These are phyloP conservation scores for Phaedon cochleariae DNA, from an alignment of 2,888 invertebrate species.

Conservation along the genomic window DNA sequence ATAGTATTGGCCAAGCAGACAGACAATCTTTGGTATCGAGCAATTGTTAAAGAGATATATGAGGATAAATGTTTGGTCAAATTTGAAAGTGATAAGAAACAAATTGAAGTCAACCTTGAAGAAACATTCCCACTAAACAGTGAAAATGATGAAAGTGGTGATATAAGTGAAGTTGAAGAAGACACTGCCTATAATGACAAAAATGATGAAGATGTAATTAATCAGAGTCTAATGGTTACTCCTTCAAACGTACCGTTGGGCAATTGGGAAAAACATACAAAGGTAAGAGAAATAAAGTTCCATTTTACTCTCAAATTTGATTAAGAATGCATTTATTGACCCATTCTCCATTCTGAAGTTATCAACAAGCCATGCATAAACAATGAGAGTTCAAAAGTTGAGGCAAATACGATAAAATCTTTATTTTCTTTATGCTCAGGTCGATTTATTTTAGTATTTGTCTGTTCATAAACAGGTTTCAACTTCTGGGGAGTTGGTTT, in stretches of 20 bases:
- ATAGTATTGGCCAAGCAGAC: constrained; percentile 76
- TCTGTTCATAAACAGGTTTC: no score
- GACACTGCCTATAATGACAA: constrained; percentile 47
- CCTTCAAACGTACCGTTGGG: constrained; percentile 72
- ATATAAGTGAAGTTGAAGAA: constrained; percentile 50
- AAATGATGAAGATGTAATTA: constrained; percentile 62
- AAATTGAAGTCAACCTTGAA: constrained; percentile 60
- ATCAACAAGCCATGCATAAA: no score
- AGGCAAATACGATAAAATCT: no score
- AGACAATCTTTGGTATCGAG: constrained; percentile 73
- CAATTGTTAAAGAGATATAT: constrained; percentile 62
- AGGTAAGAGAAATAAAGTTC: constrained; percentile 63
- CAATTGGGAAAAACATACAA: constrained; percentile 90
- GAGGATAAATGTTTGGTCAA: constrained; percentile 63
- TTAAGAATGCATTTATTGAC: not conserved
- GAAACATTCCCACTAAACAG: constrained; percentile 66
- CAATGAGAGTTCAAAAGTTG: no score
- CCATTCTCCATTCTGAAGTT: no score
- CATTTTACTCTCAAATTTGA: constrained; percentile 14
- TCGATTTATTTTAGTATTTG: no score
- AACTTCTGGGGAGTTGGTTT: no score
- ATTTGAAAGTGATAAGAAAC: constrained; percentile 64
- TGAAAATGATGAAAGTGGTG: constrained; percentile 55
- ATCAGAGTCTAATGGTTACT: constrained; percentile 68
- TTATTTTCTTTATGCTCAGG: no score